These are phyloP conservation scores for Calonectris borealis DNA, from an alignment of 2,113 vertebrate species.

Conservation along the genomic window DNA sequence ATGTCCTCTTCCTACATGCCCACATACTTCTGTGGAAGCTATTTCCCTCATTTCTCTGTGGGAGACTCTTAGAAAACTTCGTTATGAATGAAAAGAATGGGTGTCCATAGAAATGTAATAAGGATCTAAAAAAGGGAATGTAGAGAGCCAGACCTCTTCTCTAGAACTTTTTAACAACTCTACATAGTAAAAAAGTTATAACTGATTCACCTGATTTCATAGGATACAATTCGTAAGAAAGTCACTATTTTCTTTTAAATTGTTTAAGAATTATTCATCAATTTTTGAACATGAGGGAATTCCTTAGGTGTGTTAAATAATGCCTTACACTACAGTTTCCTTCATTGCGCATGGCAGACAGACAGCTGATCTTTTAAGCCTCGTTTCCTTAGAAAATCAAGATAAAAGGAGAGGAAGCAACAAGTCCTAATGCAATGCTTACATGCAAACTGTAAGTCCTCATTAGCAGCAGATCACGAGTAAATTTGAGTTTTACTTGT, in stretches of 20 bases:
- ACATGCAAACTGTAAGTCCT: background rate
- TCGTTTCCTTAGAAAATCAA: background rate
- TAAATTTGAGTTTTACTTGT: background rate
- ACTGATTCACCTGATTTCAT: too few relatives aligned
- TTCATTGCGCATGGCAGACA: background rate
- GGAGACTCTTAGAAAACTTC: background rate
- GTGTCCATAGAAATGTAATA: background rate
- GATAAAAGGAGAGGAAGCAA: conserved; percentile 5
- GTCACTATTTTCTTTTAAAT: background rate
- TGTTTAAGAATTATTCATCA: background rate
- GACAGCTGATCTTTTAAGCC: background rate
- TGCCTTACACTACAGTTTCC: background rate
- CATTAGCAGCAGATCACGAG: background rate
- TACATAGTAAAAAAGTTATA: background rate
- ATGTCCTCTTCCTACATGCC: background rate
- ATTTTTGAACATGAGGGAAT: background rate
- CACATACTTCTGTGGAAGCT: background rate
- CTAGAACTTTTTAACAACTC: background rate
- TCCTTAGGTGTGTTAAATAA: background rate
- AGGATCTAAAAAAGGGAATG: background rate
- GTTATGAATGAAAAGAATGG: background rate
- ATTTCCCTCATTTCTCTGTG: background rate
- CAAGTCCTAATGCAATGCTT: background rate
- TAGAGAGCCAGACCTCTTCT: background rate
- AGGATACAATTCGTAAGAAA: background rate